These are phyloP conservation scores for Sturnira hondurensis DNA, from an alignment of 2,113 vertebrate species.

Conservation along the genomic window DNA sequence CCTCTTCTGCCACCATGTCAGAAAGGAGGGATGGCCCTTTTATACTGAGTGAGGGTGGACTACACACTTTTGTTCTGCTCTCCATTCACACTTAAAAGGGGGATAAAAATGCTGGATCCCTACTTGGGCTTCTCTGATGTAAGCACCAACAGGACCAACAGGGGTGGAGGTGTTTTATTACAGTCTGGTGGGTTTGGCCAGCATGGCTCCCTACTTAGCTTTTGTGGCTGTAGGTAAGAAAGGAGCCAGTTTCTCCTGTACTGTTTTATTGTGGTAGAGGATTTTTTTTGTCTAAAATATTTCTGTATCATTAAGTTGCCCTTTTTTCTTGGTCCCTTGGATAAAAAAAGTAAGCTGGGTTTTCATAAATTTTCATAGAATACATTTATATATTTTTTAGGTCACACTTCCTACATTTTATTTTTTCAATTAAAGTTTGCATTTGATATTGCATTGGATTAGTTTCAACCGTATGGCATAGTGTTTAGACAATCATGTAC, in stretches of 20 bases:
- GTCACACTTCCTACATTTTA: neutral
- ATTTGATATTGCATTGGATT: neutral
- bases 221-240: neutral
- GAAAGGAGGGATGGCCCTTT: neutral
- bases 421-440: neutral
- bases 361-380: neutral
- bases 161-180: neutral
- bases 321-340: neutral
- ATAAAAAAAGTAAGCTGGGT: neutral
- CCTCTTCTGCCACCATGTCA: neutral
- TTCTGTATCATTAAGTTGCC: neutral
- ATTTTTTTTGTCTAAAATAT: neutral
- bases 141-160: neutral
- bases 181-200: neutral
- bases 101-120: neutral
- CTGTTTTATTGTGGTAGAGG: neutral
- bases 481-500: neutral
- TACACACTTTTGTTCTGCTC: fast-evolving
- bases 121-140: neutral
- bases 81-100: neutral
- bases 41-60: neutral
- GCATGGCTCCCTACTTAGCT: neutral
- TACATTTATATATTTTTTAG: neutral
- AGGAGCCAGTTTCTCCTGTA: neutral
- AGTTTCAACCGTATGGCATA: neutral